phyloP scores from a whole-genome alignment of 2,888 invertebrate species.

The Sipunculus nudus region DNA sequence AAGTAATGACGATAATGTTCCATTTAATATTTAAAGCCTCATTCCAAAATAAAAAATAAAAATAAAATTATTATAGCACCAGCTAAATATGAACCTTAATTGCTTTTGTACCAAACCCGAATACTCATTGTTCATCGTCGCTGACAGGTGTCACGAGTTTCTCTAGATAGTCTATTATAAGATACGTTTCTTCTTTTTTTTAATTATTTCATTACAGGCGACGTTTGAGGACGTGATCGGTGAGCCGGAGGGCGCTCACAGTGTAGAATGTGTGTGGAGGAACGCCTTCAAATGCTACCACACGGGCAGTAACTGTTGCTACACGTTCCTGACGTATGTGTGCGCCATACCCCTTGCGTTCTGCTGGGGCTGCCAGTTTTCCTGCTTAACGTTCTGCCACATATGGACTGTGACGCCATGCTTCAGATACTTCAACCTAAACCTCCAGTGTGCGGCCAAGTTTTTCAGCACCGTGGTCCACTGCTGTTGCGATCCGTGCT shows the following conservation, averaged over 20 bases:
- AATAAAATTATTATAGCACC: too few species aligned
- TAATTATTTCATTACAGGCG: too few species aligned
- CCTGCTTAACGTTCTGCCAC: conserved; percentile 71
- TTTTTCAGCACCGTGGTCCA: conserved; percentile 13
- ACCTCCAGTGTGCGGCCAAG: conserved; percentile 70
- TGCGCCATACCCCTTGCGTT: conserved; percentile 76
- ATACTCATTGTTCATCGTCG: too few species aligned
- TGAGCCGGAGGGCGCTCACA: conserved; percentile 45
- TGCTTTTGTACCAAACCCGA: too few species aligned
- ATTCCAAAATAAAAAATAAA: too few species aligned
- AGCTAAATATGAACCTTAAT: too few species aligned
- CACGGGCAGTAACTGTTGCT: conserved; percentile 75
- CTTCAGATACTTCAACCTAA: conserved; percentile 75
- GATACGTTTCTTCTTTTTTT: neutral
- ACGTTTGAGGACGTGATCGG: conserved; percentile 31
- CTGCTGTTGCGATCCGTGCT: conserved; percentile 25
- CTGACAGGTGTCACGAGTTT: too few species aligned
- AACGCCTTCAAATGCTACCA: conserved; percentile 75
- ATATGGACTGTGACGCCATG: conserved; percentile 80
- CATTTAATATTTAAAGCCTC: too few species aligned
- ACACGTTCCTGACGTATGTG: conserved; percentile 74
- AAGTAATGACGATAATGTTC: too few species aligned
- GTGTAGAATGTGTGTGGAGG: conserved; percentile 77
- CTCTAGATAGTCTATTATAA: too few species aligned
- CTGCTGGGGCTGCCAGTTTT: conserved; percentile 65